Percentiles rank a stretch among this genome's conserved stretches.
Evolutionary conservation across 2,888 invertebrate species (phyloP).

Genomic region (Chouioia cunea): DNA sequence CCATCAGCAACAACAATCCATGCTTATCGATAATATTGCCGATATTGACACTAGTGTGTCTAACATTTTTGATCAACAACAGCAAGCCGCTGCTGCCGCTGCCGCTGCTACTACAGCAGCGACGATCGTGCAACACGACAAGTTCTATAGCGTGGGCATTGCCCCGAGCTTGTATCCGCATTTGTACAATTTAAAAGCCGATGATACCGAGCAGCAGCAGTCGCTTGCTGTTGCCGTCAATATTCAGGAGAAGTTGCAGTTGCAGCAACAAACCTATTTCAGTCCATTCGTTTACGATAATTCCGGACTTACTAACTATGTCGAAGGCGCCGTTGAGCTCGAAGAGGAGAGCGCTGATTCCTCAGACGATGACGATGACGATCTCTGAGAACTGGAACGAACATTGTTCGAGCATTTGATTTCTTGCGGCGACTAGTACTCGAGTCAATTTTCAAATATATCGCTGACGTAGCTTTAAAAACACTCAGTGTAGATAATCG

Average conservation of each 20-base stretch:
- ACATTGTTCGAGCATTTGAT: slow-evolving; percentile 16
- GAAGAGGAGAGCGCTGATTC: slow-evolving; percentile 58
- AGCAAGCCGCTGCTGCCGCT: slow-evolving; percentile 18
- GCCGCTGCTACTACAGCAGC: slow-evolving; percentile 17
- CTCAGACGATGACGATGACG: slow-evolving; percentile 57
- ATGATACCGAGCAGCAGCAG: slow-evolving; percentile 72
- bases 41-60: slow-evolving; percentile 48
- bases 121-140: slow-evolving; percentile 46
- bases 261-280: slow-evolving; percentile 59
- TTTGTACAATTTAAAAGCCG: slow-evolving; percentile 60
- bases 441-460: too few relatives aligned
- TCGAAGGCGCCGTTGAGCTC: slow-evolving; percentile 53
- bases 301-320: slow-evolving; percentile 48
- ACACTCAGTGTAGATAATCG: slow-evolving; percentile 2
- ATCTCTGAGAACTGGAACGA: slow-evolving; percentile 39
- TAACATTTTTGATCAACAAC: slow-evolving; percentile 60
- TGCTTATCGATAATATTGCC: slow-evolving; percentile 45
- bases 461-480: neutral
- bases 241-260: slow-evolving; percentile 60
- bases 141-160: slow-evolving; percentile 57
- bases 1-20: slow-evolving; percentile 41
- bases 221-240: slow-evolving; percentile 62
- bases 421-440: too few relatives aligned
- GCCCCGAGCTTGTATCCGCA: slow-evolving; percentile 62
- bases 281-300: slow-evolving; percentile 60